A percentile compares a stretch with the other conserved stretches of the same genome.
Conservation (phyloP, 1,140 invertebrate species). For the Lasioglossum baleicum region DNA sequence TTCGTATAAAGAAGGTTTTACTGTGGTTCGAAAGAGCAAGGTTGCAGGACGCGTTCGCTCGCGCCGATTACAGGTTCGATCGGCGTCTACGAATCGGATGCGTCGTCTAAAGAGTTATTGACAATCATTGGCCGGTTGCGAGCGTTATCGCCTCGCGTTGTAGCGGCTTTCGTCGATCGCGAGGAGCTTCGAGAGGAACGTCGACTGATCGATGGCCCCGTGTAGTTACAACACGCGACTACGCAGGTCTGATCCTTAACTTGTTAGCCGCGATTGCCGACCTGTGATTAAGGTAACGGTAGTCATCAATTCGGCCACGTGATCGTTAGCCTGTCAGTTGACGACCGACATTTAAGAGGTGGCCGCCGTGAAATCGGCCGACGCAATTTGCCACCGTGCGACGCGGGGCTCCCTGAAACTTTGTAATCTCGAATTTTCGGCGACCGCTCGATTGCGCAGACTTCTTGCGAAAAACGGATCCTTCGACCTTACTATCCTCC, state of each 20-base stretch:
- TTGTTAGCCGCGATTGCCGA: conserved; percentile 65
- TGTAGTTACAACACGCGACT: conserved; percentile 59
- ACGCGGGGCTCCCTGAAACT: conserved; percentile 32
- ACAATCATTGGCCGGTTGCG: conserved; percentile 2
- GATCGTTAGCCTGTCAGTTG: conserved; percentile 66
- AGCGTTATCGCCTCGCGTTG: conserved; percentile 3
- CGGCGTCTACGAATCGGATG: background rate
- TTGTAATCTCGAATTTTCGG: conserved; percentile 26
- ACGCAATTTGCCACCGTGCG: conserved; percentile 68
- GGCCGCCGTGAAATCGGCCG: conserved; percentile 63
- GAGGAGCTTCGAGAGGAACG: conserved; percentile 19
- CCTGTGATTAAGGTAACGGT: conserved; percentile 69
- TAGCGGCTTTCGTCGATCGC: background rate
- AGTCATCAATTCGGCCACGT: conserved; percentile 66
- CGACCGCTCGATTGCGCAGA: no score
- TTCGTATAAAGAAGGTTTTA: background rate
- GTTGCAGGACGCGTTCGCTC: background rate
- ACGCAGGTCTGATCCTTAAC: conserved; percentile 58
- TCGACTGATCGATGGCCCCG: conserved; percentile 51
- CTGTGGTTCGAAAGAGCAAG: background rate
- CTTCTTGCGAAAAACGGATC: background rate
- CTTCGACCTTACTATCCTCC: background rate
- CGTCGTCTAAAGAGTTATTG: background rate
- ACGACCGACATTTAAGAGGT: conserved; percentile 66
- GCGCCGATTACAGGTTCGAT: background rate